A percentile compares a stretch with the other conserved stretches of the same genome.
Evolutionary conservation across 2,888 invertebrate species (phyloP).

Genomic region (Lepidonotus clava): DNA sequence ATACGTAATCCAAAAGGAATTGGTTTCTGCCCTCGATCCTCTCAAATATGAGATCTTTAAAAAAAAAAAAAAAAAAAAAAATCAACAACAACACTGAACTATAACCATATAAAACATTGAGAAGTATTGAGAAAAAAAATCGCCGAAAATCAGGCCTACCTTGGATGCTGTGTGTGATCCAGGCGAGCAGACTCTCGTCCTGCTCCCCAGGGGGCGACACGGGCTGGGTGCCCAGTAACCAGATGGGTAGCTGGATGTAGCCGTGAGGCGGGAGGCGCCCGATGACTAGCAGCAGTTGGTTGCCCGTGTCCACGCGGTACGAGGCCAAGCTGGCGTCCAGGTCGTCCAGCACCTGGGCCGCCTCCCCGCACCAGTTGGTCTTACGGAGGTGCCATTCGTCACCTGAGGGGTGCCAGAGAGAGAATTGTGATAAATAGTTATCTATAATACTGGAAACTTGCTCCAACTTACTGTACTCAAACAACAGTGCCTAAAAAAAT

Average conservation of each 20-base stretch:
- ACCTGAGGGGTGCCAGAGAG: slow-evolving; percentile 3
- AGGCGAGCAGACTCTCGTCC: slow-evolving; percentile 65
- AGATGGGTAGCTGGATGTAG: slow-evolving; percentile 47
- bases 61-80: too few relatives aligned
- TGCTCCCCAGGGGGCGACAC: not conserved
- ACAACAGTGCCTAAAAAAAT: too few relatives aligned
- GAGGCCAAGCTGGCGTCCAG: slow-evolving; percentile 68
- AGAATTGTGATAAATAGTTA: too few relatives aligned
- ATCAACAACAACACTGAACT: too few relatives aligned
- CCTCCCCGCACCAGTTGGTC: slow-evolving; percentile 77
- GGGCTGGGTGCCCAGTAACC: slow-evolving; percentile 15
- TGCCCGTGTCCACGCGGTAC: slow-evolving; percentile 73
- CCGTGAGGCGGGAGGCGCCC: slow-evolving; percentile 72
- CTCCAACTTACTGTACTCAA: too few relatives aligned
- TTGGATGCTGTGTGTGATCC: slow-evolving; percentile 67
- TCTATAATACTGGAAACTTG: too few relatives aligned
- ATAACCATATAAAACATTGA: too few relatives aligned
- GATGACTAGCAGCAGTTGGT: slow-evolving; percentile 71
- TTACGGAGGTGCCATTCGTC: slow-evolving; percentile 76
- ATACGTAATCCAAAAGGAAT: too few relatives aligned
- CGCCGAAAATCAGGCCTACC: slow-evolving; percentile 61
- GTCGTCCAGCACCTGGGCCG: slow-evolving; percentile 75
- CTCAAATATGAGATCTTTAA: too few relatives aligned
- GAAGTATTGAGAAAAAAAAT: too few relatives aligned
- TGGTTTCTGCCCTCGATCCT: too few relatives aligned